These are phyloP conservation scores for Cavia porcellus DNA, from an alignment of 2,113 vertebrate genomes.

Conservation along the genomic window DNA sequence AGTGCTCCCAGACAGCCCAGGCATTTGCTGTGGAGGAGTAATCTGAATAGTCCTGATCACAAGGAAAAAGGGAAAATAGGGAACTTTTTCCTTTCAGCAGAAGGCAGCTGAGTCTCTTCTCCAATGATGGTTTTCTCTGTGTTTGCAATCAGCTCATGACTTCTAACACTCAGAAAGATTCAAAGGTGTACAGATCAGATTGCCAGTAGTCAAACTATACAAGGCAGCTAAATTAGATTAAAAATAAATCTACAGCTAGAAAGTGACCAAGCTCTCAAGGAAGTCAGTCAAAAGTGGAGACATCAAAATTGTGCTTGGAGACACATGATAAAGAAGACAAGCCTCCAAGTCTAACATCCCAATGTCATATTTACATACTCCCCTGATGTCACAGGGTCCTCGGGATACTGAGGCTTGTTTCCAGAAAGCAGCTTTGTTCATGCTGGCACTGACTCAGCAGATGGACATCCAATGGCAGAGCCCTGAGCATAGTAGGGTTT, in stretches of 20 bases:
- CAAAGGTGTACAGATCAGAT: not conserved
- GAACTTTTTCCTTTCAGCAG: not conserved
- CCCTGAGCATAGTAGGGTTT: not conserved
- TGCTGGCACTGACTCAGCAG: not conserved
- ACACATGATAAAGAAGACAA: not conserved
- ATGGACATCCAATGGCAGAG: not conserved
- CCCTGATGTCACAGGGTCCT: too few relatives aligned
- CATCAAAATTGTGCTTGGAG: not conserved
- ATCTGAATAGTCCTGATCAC: conserved; percentile 21
- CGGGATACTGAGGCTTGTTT: not conserved
- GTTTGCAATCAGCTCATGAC: not conserved
- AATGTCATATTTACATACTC: not conserved
- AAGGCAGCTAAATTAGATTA: not conserved
- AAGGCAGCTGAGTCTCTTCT: not conserved
- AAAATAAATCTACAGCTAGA: not conserved
- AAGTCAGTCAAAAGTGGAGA: not conserved
- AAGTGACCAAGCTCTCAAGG: not conserved
- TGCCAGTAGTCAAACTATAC: not conserved
- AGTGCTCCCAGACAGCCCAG: conserved; percentile 49
- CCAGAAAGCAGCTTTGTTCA: not conserved
- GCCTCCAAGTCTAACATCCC: not conserved
- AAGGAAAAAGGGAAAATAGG: not conserved
- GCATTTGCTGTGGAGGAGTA: conserved; percentile 42
- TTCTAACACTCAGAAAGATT: conserved; percentile 13
- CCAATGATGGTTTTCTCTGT: conserved; percentile 19